Evolutionary conservation across 1,140 invertebrate species (phyloP), one percentile per base, ranked within the genome.

Genomic region (Spodoptera frugiperda): DNA sequence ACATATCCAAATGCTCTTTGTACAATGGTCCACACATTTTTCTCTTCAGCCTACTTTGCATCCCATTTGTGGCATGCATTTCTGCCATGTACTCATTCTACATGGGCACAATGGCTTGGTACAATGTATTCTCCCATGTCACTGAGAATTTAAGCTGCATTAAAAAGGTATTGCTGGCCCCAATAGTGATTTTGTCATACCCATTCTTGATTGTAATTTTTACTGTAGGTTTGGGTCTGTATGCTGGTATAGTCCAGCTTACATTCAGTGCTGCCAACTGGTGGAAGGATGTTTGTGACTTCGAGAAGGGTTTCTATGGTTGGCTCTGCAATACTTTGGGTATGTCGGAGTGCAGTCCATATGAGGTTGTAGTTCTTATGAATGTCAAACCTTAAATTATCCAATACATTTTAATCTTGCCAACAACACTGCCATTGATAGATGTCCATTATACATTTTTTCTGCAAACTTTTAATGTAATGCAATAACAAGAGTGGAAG

Each of bases 241-340:
- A 96, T 91, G 95, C 96, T 21, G 95, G 96, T 12, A 88, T 96
- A 77, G 94, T 95, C 30, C 96, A 97, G 83, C 85, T 97, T 12
- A 97, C 96, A 2, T 96, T 96, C 89, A 96, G 95, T 83, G 96
- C 95, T 70, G 94, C 95, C 44, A 95, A 95, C 61, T 97, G 97
- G 97, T 94, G 95, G 82, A 95, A 95, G 79, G 96, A 97, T 92
- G 95, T 97, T 9, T 95, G 95, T 73, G 97, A 97, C 91, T 96
- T 96, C 84, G 97, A 97, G 78, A 97, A 97, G 91, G 97, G 97
- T 0, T 97, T 97, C 90, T 97, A 96, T 85, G 97, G 96, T 30
- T 97, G 96, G 96, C 90, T 97, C 44, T 97, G 97, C 90, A 95
- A 95, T 53, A 92, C 95, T 53, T 81, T 97, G 21, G 95, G 95